phyloP scores from a whole-genome alignment of 1,140 invertebrate species.

The Diploscapter pachys region DNA sequence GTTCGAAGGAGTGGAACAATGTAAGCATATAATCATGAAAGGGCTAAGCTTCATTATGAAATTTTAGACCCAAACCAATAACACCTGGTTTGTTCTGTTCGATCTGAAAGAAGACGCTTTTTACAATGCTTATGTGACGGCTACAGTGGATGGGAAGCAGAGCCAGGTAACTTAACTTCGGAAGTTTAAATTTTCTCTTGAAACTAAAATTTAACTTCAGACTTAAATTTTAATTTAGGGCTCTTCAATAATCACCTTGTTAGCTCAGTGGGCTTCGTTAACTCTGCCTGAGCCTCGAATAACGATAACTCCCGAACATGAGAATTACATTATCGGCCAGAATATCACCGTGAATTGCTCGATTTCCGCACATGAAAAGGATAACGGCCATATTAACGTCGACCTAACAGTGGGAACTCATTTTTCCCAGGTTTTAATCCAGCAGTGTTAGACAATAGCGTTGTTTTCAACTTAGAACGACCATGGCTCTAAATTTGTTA shows the following conservation, averaged over 20 bases:
- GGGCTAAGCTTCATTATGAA: background rate
- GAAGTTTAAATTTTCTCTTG: too few relatives aligned
- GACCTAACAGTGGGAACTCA: slow-evolving; percentile 28
- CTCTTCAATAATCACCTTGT: slow-evolving; percentile 16
- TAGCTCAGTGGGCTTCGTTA: slow-evolving; percentile 13
- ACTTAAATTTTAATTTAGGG: background rate
- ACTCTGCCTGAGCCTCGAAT: slow-evolving; percentile 28
- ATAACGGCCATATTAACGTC: slow-evolving; percentile 16
- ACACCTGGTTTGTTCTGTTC: slow-evolving; percentile 26
- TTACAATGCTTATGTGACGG: slow-evolving; percentile 26
- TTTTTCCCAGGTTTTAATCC: background rate
- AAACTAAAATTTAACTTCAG: too few relatives aligned
- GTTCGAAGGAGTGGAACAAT: background rate
- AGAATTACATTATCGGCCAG: slow-evolving; percentile 11
- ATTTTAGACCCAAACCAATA: slow-evolving; percentile 13
- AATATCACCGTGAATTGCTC: slow-evolving; percentile 28
- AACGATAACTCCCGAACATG: slow-evolving; percentile 14
- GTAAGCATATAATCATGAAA: background rate
- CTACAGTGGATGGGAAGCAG: slow-evolving; percentile 3
- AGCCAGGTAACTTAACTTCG: background rate
- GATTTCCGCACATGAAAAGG: slow-evolving; percentile 11
- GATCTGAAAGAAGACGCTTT: slow-evolving; percentile 19
- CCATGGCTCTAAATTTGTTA: slow-evolving; percentile 21
- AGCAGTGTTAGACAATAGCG: too few relatives aligned
- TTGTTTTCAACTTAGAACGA: slow-evolving; percentile 7